phyloP scores from a whole-genome alignment of 2,888 invertebrate genomes.

The Cryptops parisi region DNA sequence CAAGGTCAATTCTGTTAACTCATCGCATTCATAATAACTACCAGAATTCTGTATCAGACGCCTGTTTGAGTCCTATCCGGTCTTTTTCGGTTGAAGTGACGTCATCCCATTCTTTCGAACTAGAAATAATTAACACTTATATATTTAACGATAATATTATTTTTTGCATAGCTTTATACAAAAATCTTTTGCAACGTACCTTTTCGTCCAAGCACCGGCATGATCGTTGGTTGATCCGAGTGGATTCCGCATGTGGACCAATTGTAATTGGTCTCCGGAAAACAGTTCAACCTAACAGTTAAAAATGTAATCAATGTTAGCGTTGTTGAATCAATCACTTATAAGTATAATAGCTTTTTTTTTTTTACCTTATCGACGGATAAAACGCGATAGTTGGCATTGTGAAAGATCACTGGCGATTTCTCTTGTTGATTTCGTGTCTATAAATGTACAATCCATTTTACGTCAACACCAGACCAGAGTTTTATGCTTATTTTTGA shows the following conservation, averaged over 20 bases:
- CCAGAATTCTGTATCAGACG: constrained; percentile 60
- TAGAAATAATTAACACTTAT: no score
- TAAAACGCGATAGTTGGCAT: constrained; percentile 30
- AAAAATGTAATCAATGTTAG: no score
- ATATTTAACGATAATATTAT: no score
- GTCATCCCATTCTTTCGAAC: constrained; percentile 59
- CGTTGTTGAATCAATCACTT: no score
- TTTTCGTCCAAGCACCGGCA: constrained; percentile 52
- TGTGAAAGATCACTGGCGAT: constrained; percentile 1
- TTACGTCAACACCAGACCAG: no score
- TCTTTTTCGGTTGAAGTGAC: constrained; percentile 58
- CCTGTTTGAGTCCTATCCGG: constrained; percentile 46
- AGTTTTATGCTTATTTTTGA: no score
- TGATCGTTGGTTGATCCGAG: constrained; percentile 43
- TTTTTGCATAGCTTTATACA: neutral
- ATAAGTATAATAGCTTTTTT: no score
- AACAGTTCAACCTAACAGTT: constrained; percentile 61
- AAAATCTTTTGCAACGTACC: constrained; percentile 13
- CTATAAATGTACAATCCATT: no score
- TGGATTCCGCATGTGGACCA: constrained; percentile 55
- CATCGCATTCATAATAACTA: constrained; percentile 24
- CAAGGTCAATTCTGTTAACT: neutral
- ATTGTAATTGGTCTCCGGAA: constrained; percentile 51
- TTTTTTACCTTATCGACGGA: constrained; percentile 51
- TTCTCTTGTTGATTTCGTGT: neutral